Conservation (phyloP, 2,888 invertebrate species). For the Melieria picta region DNA sequence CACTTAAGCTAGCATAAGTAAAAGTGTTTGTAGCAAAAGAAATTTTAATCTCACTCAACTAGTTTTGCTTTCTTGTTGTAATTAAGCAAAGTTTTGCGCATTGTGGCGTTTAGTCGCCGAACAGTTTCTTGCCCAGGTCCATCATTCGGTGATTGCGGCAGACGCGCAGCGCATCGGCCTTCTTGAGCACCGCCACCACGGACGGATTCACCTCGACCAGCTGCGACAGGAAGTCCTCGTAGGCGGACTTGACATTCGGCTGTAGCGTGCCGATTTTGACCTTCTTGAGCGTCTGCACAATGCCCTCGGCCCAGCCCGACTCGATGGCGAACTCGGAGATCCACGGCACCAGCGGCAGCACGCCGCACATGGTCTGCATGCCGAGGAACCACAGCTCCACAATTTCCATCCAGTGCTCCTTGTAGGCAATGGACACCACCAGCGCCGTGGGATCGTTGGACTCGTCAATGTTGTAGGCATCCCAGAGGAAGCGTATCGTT, state of each 20-base stretch:
- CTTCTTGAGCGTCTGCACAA: constrained; percentile 82
- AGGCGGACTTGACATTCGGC: constrained; percentile 87
- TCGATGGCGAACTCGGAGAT: constrained; percentile 90
- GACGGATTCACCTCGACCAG: constrained; percentile 82
- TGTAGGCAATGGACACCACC: constrained; percentile 86
- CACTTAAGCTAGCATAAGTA: too few species aligned
- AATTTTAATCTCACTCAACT: too few species aligned
- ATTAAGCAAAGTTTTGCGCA: too few species aligned
- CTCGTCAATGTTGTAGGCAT: constrained; percentile 90
- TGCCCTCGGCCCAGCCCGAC: constrained; percentile 93
- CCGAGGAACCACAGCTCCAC: constrained; percentile 93
- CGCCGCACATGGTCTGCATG: constrained; percentile 90
- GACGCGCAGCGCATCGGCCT: constrained; percentile 82
- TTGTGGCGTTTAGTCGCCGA: constrained; percentile 75
- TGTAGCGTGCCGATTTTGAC: constrained; percentile 85
- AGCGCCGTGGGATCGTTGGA: constrained; percentile 84
- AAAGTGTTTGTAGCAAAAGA: too few species aligned
- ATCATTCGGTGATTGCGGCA: constrained; percentile 88
- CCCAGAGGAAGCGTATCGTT: constrained; percentile 91
- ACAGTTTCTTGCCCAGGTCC: constrained; percentile 88
- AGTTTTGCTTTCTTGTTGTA: too few species aligned
- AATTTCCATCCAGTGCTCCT: constrained; percentile 88
- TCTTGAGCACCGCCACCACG: constrained; percentile 80
- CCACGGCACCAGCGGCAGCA: constrained; percentile 85
- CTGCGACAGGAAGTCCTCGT: constrained; percentile 88